Evolutionary conservation across 2,113 vertebrate species (phyloP).

Genomic region (Paraplagusia blochii): DNA sequence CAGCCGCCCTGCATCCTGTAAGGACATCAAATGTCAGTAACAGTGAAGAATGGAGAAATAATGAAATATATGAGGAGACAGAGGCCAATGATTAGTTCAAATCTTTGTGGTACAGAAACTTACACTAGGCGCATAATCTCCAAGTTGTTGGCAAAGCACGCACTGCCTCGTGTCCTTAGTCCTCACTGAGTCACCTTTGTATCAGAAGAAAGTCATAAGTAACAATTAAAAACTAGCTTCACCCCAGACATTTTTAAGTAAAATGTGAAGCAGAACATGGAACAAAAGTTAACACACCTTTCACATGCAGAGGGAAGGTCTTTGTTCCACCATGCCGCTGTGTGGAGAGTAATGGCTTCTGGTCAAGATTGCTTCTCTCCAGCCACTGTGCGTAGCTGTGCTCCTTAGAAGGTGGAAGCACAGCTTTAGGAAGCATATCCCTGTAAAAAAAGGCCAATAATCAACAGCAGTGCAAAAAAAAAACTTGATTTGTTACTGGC

Average conservation of each 20-base stretch:
- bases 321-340: constrained; percentile 8
- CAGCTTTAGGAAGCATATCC: constrained; percentile 84
- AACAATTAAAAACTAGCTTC: too few relatives aligned
- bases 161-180: constrained; percentile 80
- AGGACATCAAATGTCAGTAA: too few relatives aligned
- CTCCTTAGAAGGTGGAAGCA: constrained; percentile 86
- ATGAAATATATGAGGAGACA: not conserved
- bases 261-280: not conserved
- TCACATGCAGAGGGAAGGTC: constrained; percentile 20
- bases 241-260: not conserved
- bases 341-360: not conserved
- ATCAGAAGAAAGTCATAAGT: too few relatives aligned
- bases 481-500: too few relatives aligned
- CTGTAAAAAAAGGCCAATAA: constrained; percentile 50
- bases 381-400: constrained; percentile 75
- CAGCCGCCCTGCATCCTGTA: constrained; percentile 84
- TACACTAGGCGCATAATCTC: constrained; percentile 82
- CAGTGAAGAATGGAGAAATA: too few relatives aligned
- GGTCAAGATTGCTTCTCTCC: not conserved
- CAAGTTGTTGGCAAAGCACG: constrained; percentile 82
- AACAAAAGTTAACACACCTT: constrained; percentile 38
- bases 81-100: too few relatives aligned
- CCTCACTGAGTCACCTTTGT: constrained; percentile 44
- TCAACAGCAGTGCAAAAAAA: too few relatives aligned
- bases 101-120: constrained; percentile 15